Evolutionary conservation across 2,113 vertebrate genomes (phyloP).

Genomic region (Lepus americanus): DNA sequence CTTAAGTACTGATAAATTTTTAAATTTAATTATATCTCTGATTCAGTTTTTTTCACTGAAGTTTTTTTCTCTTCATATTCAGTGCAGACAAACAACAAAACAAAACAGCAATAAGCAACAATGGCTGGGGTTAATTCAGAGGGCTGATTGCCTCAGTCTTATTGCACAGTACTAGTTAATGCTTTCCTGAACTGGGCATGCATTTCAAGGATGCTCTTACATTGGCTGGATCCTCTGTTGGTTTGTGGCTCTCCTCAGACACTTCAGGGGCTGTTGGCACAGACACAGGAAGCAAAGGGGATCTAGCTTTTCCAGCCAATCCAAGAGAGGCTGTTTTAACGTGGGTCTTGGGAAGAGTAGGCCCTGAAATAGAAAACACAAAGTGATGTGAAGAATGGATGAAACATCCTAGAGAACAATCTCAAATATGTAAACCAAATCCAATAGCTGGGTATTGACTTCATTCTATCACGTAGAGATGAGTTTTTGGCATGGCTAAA

Average conservation of each 20-base stretch:
- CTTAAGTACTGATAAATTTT: not conserved
- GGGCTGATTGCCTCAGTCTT: not conserved
- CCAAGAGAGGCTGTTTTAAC: conserved; percentile 97
- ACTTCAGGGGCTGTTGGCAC: conserved; percentile 96
- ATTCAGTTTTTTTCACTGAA: not conserved
- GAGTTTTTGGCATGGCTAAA: not conserved
- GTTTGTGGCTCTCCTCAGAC: conserved; percentile 92
- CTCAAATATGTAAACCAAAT: not conserved
- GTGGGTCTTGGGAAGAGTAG: conserved; percentile 93
- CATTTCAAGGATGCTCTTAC: conserved; percentile 87
- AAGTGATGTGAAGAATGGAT: not conserved
- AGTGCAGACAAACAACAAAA: not conserved
- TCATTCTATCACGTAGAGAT: not conserved
- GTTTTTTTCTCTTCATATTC: not conserved
- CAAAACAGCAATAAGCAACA: not conserved
- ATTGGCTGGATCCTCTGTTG: conserved; percentile 91
- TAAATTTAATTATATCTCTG: not conserved
- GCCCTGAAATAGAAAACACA: conserved; percentile 86
- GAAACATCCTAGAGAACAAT: not conserved
- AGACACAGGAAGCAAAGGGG: conserved; percentile 95
- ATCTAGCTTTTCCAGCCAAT: conserved; percentile 95
- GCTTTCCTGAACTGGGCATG: not conserved
- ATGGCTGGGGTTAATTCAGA: no score
- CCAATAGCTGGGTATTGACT: not conserved
- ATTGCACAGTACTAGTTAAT: rapidly evolving